Percentiles rank a stretch among this genome's conserved stretches.
Evolutionary conservation across 1,140 invertebrate species (phyloP).

Genomic region (Myzus persicae): DNA sequence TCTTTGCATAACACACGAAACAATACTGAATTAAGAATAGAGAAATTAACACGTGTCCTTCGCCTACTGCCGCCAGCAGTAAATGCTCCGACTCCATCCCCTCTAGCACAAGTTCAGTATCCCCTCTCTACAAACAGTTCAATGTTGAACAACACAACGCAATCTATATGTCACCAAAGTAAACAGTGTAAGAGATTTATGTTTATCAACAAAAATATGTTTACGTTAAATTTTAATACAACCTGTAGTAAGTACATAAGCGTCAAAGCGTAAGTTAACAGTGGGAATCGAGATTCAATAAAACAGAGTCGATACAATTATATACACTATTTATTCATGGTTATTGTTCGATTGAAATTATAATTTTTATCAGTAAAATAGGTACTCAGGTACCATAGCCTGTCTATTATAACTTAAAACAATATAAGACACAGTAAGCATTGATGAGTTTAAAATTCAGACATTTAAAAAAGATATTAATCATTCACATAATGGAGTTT

Average conservation of each 20-base stretch:
- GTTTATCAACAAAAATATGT: not conserved
- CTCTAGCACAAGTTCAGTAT: not conserved
- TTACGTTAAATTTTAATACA: not conserved
- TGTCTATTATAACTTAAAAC: no score
- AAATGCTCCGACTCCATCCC: not conserved
- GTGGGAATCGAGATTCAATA: not conserved
- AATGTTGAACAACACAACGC: not conserved
- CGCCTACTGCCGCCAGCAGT: not conserved
- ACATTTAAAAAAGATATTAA: no score
- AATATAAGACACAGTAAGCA: no score
- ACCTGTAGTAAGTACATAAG: no score
- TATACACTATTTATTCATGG: not conserved
- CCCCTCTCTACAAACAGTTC: not conserved
- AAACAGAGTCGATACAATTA: not conserved
- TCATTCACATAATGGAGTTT: no score
- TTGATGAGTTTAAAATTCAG: no score
- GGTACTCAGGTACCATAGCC: no score
- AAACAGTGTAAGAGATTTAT: not conserved
- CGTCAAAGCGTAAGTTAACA: no score
- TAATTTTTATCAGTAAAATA: not conserved
- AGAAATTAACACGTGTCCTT: not conserved
- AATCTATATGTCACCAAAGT: not conserved
- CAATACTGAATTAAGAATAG: not conserved
- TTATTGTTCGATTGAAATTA: not conserved
- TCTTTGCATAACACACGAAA: not conserved